phyloP scores from a whole-genome alignment of 2,797 vertebrate species.

The Oryzias dopingdopingensis region DNA sequence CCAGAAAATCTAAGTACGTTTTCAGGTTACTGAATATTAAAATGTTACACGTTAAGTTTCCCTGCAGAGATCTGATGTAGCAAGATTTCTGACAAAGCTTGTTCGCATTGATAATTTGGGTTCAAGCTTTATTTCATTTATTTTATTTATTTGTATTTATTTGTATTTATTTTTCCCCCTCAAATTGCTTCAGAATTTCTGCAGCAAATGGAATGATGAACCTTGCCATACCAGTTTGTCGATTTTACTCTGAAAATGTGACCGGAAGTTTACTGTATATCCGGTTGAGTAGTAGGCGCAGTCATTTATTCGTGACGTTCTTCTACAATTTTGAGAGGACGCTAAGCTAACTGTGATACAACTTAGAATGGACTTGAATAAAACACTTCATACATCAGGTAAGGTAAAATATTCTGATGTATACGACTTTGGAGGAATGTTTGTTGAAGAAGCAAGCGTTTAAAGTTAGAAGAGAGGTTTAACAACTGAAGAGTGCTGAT shows the following conservation, averaged over 20 bases:
- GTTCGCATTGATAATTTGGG: too few relatives aligned
- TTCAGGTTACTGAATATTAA: too few relatives aligned
- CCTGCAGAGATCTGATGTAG: too few relatives aligned
- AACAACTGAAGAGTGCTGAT: too few relatives aligned
- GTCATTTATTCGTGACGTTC: slow-evolving; percentile 46
- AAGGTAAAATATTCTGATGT: not conserved
- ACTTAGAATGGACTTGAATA: slow-evolving; percentile 45
- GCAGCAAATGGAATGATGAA: too few relatives aligned
- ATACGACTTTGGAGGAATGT: not conserved
- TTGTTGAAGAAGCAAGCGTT: slow-evolving; percentile 21
- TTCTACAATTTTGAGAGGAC: not conserved
- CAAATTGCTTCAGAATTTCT: too few relatives aligned
- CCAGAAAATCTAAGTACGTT: too few relatives aligned
- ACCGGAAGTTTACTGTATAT: not conserved
- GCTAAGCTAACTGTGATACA: not conserved
- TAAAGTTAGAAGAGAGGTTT: slow-evolving; percentile 4
- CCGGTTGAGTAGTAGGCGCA: slow-evolving; percentile 1
- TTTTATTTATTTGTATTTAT: too few relatives aligned
- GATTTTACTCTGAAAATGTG: slow-evolving; percentile 41
- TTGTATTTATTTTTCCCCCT: too few relatives aligned
- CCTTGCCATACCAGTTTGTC: not conserved
- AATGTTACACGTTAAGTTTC: too few relatives aligned
- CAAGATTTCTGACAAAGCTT: too few relatives aligned
- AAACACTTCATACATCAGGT: slow-evolving; percentile 50
- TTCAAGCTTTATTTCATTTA: too few relatives aligned